Percentiles rank a stretch among this genome's conserved stretches.
phyloP scores from a whole-genome alignment of 2,888 invertebrate species.

The Resseliella maxima region DNA sequence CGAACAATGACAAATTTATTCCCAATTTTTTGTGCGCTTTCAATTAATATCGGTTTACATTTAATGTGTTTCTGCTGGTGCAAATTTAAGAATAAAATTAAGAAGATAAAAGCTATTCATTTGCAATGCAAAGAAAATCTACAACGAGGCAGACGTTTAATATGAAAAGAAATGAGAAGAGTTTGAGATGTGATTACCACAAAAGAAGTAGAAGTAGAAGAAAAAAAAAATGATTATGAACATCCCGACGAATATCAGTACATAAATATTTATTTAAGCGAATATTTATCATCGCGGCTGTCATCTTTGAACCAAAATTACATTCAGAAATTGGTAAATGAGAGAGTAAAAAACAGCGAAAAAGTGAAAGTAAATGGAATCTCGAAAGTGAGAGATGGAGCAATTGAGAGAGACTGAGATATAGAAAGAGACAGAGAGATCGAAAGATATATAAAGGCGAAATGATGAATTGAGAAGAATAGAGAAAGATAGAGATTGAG shows the following conservation, averaged over 20 bases:
- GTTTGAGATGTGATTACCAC: background rate
- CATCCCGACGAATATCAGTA: background rate
- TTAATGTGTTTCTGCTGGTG: background rate
- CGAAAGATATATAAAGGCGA: too few species aligned
- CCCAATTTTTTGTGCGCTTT: background rate
- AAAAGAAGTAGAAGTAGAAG: background rate
- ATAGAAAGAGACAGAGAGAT: too few species aligned
- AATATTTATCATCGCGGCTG: slow-evolving; percentile 25
- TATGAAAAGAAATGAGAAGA: background rate
- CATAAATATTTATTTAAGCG: slow-evolving; percentile 29
- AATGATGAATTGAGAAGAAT: too few species aligned
- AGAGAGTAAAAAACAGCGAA: too few species aligned
- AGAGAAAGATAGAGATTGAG: too few species aligned
- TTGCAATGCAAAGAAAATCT: background rate
- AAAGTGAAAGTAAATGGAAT: too few species aligned
- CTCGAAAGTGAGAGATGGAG: background rate
- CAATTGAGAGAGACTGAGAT: background rate
- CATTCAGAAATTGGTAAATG: background rate
- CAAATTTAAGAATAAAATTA: background rate
- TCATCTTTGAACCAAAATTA: background rate
- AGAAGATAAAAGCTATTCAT: background rate
- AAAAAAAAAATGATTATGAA: too few species aligned
- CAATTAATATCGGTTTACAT: background rate
- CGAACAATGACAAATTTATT: background rate
- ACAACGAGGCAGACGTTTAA: background rate